Conservation (phyloP, 1,140 invertebrate genomes). For the Laodelphax striatellus region DNA sequence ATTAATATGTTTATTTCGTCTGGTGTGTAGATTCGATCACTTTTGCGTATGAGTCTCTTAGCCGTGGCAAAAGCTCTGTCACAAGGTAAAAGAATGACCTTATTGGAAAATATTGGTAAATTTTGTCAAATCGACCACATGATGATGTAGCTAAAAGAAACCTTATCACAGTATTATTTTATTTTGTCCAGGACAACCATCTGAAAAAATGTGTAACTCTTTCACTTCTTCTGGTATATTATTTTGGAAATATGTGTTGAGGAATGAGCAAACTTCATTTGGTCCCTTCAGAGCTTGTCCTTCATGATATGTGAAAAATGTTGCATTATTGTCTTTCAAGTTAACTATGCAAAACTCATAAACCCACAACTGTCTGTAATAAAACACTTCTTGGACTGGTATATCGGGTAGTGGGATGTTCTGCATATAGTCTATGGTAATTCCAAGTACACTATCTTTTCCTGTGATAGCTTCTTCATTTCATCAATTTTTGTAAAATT, state of each 20-base stretch:
- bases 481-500: constrained; percentile 25
- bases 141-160: constrained; percentile 11
- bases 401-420: constrained; percentile 22
- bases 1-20: no score
- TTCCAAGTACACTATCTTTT: constrained; percentile 12
- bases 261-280: constrained; percentile 21
- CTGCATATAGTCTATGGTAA: constrained; percentile 20
- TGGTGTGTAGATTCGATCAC: no score
- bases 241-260: constrained; percentile 15
- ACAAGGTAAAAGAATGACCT: not conserved
- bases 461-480: constrained; percentile 17
- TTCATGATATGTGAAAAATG: constrained; percentile 23
- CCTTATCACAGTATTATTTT: constrained; percentile 12
- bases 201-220: constrained; percentile 23
- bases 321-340: constrained; percentile 17
- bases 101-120: constrained; percentile 6
- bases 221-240: constrained; percentile 16
- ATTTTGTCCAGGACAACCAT: constrained; percentile 19
- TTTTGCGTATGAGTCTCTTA: no score
- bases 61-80: constrained; percentile 8
- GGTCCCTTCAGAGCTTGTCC: constrained; percentile 20
- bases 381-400: constrained; percentile 23
- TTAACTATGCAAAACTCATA: constrained; percentile 22
- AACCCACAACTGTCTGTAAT: constrained; percentile 20
- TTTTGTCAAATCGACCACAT: constrained; percentile 6